Conservation (phyloP, 2,888 invertebrate genomes). For the Psylliodes chrysocephalus region DNA sequence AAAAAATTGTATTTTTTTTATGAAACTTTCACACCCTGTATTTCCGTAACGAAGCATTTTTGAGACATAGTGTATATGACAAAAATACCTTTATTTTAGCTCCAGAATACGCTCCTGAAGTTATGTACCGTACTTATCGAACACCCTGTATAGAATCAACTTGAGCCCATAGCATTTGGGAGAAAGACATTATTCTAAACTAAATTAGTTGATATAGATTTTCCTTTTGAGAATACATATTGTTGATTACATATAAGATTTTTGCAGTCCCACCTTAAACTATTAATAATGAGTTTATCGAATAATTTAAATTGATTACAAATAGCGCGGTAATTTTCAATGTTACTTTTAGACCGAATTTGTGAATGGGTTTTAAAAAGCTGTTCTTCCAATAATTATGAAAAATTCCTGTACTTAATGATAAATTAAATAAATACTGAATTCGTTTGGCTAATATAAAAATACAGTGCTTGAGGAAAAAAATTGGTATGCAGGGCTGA, state of each 20-base stretch:
- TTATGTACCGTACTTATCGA: no score
- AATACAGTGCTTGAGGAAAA: slow-evolving; percentile 13
- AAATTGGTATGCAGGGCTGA: slow-evolving; percentile 6
- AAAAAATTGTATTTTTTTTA: no score
- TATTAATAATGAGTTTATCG: neutral
- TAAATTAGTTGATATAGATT: slow-evolving; percentile 5
- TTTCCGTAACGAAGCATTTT: no score
- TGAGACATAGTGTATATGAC: no score
- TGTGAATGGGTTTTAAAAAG: slow-evolving; percentile 18
- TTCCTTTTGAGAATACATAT: slow-evolving; percentile 5
- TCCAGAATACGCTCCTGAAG: no score
- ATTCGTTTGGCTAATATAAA: slow-evolving; percentile 19
- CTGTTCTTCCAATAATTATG: slow-evolving; percentile 22
- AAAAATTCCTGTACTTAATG: slow-evolving; percentile 15
- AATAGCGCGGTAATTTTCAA: slow-evolving; percentile 1
- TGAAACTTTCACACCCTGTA: no score
- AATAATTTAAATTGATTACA: slow-evolving; percentile 4
- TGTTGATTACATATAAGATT: slow-evolving; percentile 10
- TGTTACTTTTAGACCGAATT: slow-evolving; percentile 6
- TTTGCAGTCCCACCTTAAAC: slow-evolving; percentile 3
- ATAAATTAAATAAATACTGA: slow-evolving; percentile 20
- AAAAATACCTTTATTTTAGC: no score
- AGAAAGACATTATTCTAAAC: neutral
- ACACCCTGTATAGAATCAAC: neutral
- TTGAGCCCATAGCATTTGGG: neutral